Evolutionary conservation across 1,140 invertebrate species (phyloP), one percentile per base, ranked within the genome.

Genomic region (Ladona fulva): DNA sequence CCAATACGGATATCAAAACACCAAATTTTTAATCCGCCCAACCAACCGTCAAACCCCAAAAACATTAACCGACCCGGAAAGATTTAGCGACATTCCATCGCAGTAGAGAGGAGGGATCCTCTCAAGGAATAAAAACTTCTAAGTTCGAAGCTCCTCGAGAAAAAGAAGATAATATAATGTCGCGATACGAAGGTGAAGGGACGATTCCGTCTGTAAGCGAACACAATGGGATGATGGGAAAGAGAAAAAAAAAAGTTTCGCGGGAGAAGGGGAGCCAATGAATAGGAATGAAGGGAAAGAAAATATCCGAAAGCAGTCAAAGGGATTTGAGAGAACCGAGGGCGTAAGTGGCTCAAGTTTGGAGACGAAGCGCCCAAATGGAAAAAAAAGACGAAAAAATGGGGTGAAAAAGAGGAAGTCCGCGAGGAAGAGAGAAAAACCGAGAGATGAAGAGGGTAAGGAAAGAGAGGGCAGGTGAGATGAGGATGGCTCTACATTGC

Each of bases 361-460:
- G 3, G 44, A 19, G 44, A 6, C 14, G 52, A 66, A 22, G 3
- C 52, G 3, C 16, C 52, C 16, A 12, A 22, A 66, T 66, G 52
- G 76, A 25, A 24, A 42, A 25, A 44, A 74, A 78, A 16, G 73
- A 74, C 5, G 77, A 16, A 22, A 73, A 77, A 14, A 37, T 77
- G 79, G 44, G 78, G 76, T 66, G 59, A 77, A 74, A 78, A 79
- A 25, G 44, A 78, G 42, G 73, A 73, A 66, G 52, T 6, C 3
- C 5, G 52, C 14, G 52, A 3, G 52, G 12, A 6, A 3, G n/a
- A 66, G 52, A 66, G 44, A 66, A 3, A 16, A 22, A 12, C 52
- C 79, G 78, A 73, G 74, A 78, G 52, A 73, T 76, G 66, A 37
- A 75, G 44, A 52, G 44, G 76, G 74, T 42, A 52, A 75, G 74